Base-by-base conservation (phyloP, 2,888 invertebrate species). In the Punctoribates punctum region DNA sequence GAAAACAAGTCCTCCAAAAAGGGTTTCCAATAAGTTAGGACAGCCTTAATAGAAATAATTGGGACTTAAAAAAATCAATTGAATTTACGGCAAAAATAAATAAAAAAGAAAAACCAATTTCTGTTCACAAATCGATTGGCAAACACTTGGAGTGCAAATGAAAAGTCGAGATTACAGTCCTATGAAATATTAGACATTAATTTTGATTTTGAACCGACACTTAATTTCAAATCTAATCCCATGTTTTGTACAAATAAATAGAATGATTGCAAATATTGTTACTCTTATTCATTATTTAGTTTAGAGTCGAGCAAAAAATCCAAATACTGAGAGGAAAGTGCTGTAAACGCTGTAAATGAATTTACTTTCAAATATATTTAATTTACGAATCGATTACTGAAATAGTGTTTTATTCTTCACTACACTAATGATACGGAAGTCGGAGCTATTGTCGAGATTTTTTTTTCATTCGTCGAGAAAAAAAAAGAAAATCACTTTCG, bases 321-420 rank as follows among this genome's bases (percentile, higher is more conserved):
- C 42, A 57, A 57, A 57, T 57, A 25, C 5, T 25, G 34, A 57
- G 8, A 23, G 23, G 25, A 23, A n/a, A n/a, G n/a, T n/a, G n/a
- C n/a, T n/a, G n/a, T n/a, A n/a, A 57, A 25, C 25, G 25, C 20
- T 57, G 25, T 0, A 25, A 57, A 57, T 57, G 57, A 57, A 57
- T 57, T 57, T 20, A 57, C 11, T 57, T 57, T 25, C 25, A 57
- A 57, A 57, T 57, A 57, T 25, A 57, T 23, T 57, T 57, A 57
- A 57, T 57, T 57, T 57, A 25, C 25, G 57, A 57, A 57, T 25
- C 57, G 57, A 57, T 57, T 57, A 57, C 57, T 25, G 25, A 57
- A 57, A 57, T 57, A 57, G 25, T 57, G 25, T 57, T 57, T 57
- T 57, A 57, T 57, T 57, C 25, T 25, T 57, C 57, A 57, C 57